phyloP scores from a whole-genome alignment of 1,140 invertebrate genomes.

The Archegozetes longisetosus region DNA sequence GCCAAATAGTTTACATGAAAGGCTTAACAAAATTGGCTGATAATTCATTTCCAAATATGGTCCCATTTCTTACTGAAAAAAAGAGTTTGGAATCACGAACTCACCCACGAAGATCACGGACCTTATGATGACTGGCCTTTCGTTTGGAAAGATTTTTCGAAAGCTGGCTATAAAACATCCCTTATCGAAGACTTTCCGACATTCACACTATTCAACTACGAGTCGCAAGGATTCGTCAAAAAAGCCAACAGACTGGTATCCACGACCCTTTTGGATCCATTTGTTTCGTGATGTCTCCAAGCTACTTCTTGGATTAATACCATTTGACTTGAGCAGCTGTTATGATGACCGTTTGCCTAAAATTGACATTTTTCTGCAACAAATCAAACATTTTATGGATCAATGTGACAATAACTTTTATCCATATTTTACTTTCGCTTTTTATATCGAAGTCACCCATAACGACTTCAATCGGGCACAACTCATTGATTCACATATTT shows the following conservation, averaged over 20 bases:
- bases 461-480: constrained; percentile 16
- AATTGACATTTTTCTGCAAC: constrained; percentile 19
- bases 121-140: constrained; percentile 19
- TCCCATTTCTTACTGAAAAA: constrained; percentile 28
- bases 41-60: constrained; percentile 32
- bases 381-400: constrained; percentile 22
- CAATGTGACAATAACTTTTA: constrained; percentile 20
- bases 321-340: constrained; percentile 9
- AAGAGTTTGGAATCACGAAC: not conserved
- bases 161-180: constrained; percentile 54
- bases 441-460: constrained; percentile 15
- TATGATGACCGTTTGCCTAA: constrained; percentile 17
- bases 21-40: constrained; percentile 31
- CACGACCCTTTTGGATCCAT: constrained; percentile 43
- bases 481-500: constrained; percentile 10
- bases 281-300: constrained; percentile 12
- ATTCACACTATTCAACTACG: constrained; percentile 63
- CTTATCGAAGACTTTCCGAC: constrained; percentile 56
- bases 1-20: constrained; percentile 38
- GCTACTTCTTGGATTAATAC: not conserved
- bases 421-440: constrained; percentile 19
- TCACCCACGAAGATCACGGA: not conserved
- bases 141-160: constrained; percentile 30
- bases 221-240: constrained; percentile 52
- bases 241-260: constrained; percentile 63